These are phyloP conservation scores for Drosophila kohkoa DNA, from an alignment of 1,140 invertebrate species.

Conservation along the genomic window DNA sequence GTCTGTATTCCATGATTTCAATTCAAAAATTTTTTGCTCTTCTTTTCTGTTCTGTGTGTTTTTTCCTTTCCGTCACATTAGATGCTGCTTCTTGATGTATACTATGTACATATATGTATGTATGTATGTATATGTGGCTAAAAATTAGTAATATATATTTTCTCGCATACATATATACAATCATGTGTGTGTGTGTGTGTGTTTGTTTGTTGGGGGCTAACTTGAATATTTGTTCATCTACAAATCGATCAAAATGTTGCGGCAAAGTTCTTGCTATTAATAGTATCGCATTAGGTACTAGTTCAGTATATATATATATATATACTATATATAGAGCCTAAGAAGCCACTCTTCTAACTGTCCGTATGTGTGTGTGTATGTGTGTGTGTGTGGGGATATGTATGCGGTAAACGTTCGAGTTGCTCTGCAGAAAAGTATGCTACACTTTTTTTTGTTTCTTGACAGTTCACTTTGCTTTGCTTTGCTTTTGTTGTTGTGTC, in stretches of 20 bases:
- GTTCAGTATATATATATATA: conserved; percentile 18
- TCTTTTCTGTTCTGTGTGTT: not conserved
- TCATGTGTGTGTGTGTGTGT: conserved; percentile 19
- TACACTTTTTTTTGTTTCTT: conserved; percentile 31
- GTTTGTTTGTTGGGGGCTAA: too few species aligned
- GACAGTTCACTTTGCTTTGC: conserved; percentile 68
- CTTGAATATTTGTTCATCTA: conserved; percentile 18
- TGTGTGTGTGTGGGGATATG: conserved; percentile 44
- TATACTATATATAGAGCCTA: conserved; percentile 2
- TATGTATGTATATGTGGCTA: conserved; percentile 45
- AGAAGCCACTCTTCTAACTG: conserved; percentile 16
- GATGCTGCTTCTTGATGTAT: conserved; percentile 31
- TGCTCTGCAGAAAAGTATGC: conserved; percentile 65
- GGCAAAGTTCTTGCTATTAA: conserved; percentile 13
- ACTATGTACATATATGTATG: conserved; percentile 30
- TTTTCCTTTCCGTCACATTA: conserved; percentile 26
- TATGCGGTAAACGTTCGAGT: conserved; percentile 49
- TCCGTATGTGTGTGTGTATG: conserved; percentile 6
- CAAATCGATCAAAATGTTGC: conserved; percentile 10
- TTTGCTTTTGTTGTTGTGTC: conserved; percentile 7
- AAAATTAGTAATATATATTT: conserved; percentile 41
- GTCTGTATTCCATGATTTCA: conserved; percentile 52
- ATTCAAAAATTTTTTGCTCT: conserved; percentile 21
- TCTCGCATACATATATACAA: conserved; percentile 32
- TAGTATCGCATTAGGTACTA: conserved; percentile 35